Percentiles rank a stretch among this genome's conserved stretches.
Evolutionary conservation across 2,888 invertebrate genomes (phyloP).

Genomic region (Leucophenga maculata): DNA sequence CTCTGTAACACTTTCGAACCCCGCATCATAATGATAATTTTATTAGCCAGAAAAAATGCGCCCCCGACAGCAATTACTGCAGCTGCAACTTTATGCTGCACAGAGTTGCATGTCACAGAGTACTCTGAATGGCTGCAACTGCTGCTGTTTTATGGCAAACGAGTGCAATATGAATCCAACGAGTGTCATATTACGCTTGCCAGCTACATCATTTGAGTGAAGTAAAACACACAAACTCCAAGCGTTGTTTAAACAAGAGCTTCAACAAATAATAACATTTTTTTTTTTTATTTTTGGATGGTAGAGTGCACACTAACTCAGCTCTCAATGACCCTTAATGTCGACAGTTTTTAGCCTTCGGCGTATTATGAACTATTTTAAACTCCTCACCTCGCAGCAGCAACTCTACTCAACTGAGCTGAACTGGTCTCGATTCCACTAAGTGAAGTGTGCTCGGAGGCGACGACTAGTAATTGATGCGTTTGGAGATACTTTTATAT

Average conservation of each 20-base stretch:
- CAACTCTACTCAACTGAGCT: neutral
- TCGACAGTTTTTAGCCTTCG: slow-evolving; percentile 14
- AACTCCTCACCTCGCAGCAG: neutral
- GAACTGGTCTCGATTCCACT: neutral
- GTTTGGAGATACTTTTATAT: neutral
- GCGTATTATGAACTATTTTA: neutral
- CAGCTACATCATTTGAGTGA: no score
- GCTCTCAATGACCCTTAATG: slow-evolving; percentile 13
- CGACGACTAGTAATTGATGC: slow-evolving; percentile 35
- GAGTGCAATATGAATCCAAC: neutral
- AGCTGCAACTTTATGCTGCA: slow-evolving; percentile 9
- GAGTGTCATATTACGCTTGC: slow-evolving; percentile 12
- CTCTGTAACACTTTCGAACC: neutral
- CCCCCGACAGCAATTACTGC: neutral
- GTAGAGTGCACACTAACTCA: neutral
- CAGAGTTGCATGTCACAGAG: neutral
- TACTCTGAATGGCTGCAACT: neutral
- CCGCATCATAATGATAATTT: slow-evolving; percentile 36
- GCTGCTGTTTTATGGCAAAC: slow-evolving; percentile 3
- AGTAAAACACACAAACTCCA: no score
- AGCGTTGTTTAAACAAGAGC: no score
- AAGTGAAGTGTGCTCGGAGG: neutral
- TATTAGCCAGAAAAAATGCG: slow-evolving; percentile 30
- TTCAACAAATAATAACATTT: no score
- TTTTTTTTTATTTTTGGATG: neutral